These are phyloP conservation scores for Frankliniella intonsa DNA, from an alignment of 2,888 invertebrate species.

Conservation along the genomic window DNA sequence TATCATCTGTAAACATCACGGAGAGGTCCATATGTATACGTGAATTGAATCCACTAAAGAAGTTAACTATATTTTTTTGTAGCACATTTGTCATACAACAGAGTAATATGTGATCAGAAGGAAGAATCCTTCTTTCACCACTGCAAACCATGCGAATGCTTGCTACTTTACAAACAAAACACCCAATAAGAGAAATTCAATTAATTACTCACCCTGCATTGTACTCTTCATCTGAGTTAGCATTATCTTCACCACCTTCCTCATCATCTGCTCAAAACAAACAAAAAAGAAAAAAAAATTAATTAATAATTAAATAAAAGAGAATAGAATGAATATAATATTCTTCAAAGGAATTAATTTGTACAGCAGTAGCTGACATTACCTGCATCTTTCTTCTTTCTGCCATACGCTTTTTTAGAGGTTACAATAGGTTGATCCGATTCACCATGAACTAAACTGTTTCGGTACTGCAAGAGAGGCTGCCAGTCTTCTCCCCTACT, in stretches of 20 bases:
- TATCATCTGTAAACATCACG: not conserved
- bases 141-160: not conserved
- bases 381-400: slow-evolving; percentile 55
- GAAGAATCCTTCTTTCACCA: not conserved
- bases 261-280: slow-evolving; percentile 18
- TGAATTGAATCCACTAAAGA: not conserved
- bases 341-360: not conserved
- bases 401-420: slow-evolving; percentile 63
- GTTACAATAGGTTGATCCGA: slow-evolving; percentile 68
- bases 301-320: not conserved
- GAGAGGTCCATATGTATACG: not conserved
- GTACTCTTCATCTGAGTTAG: slow-evolving; percentile 1
- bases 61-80: not conserved
- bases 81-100: not conserved
- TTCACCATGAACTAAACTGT: slow-evolving; percentile 84
- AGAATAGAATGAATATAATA: not conserved
- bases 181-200: not conserved
- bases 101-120: not conserved
- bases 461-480: slow-evolving; percentile 81
- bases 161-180: not conserved
- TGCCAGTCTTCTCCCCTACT: slow-evolving; percentile 92
- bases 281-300: no score
- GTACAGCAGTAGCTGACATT: not conserved
- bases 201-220: slow-evolving; percentile 1
- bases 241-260: not conserved